Evolutionary conservation across 2,113 vertebrate genomes (phyloP).

Genomic region (Crotalus horridus): DNA sequence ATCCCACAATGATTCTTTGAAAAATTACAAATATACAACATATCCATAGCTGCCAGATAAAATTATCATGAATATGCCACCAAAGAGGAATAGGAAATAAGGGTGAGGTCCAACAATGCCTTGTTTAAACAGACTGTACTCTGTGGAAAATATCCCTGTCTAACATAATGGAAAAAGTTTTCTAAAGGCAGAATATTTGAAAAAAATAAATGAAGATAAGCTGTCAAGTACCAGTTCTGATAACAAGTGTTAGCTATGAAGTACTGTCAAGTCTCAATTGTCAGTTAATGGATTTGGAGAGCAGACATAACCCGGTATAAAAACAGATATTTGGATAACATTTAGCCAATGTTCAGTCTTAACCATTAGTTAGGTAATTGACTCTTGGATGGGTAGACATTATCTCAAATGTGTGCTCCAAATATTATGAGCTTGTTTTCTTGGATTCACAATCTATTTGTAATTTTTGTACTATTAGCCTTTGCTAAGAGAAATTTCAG

Average conservation of each 20-base stretch:
- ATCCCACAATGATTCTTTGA: not conserved
- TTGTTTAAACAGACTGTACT: no score
- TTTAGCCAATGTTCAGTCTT: not conserved
- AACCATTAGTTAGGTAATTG: not conserved
- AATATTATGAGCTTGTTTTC: not conserved
- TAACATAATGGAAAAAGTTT: not conserved
- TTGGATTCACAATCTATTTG: not conserved
- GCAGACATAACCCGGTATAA: not conserved
- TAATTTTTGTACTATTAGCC: not conserved
- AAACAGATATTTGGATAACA: not conserved
- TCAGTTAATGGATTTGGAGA: not conserved
- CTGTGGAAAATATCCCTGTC: not conserved
- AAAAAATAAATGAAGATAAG: not conserved
- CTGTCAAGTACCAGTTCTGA: not conserved
- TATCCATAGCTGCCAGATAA: not conserved
- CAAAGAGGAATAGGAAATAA: not conserved
- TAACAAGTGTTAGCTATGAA: not conserved
- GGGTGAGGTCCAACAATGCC: not conserved
- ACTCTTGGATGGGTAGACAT: not conserved
- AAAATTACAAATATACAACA: not conserved
- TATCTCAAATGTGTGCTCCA: not conserved
- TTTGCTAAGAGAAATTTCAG: not conserved
- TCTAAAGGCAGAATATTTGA: not conserved
- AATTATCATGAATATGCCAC: not conserved
- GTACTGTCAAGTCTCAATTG: not conserved